Evolutionary conservation across 2,797 vertebrate genomes (phyloP).

Genomic region (Dendrocincla tyrannina): DNA sequence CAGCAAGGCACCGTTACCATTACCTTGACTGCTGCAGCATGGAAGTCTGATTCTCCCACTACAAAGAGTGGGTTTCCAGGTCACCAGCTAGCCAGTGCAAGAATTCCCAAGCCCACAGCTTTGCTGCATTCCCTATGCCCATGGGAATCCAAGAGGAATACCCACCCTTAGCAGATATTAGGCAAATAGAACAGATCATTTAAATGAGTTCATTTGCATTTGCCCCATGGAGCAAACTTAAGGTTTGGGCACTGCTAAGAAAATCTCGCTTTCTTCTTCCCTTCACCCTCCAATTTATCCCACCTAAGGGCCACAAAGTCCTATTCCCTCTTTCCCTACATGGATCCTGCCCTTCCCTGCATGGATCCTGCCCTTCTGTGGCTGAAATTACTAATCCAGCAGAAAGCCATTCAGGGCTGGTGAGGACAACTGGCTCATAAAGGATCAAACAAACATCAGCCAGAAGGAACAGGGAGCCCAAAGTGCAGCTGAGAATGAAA

Average conservation of each 20-base stretch:
- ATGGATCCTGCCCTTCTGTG: background rate
- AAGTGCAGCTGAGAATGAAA: background rate
- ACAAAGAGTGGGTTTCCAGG: background rate
- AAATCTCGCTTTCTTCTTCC: background rate
- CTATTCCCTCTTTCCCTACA: background rate
- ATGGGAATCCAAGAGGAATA: background rate
- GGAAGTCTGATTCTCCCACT: background rate
- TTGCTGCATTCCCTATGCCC: background rate
- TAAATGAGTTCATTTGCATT: background rate
- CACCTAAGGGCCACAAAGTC: background rate
- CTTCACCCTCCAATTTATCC: background rate
- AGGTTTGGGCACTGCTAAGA: background rate
- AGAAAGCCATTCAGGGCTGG: background rate
- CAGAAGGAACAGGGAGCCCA: background rate
- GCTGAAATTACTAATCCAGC: background rate
- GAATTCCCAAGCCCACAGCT: background rate
- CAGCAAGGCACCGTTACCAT: background rate
- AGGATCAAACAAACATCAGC: background rate
- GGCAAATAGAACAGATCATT: background rate
- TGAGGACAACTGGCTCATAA: background rate
- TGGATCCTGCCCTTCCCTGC: background rate
- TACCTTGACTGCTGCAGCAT: background rate
- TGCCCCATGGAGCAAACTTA: background rate
- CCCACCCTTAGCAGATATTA: background rate
- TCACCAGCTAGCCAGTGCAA: background rate